These are phyloP conservation scores for Eufriesea mexicana DNA, from an alignment of 1,140 invertebrate species.

Conservation along the genomic window DNA sequence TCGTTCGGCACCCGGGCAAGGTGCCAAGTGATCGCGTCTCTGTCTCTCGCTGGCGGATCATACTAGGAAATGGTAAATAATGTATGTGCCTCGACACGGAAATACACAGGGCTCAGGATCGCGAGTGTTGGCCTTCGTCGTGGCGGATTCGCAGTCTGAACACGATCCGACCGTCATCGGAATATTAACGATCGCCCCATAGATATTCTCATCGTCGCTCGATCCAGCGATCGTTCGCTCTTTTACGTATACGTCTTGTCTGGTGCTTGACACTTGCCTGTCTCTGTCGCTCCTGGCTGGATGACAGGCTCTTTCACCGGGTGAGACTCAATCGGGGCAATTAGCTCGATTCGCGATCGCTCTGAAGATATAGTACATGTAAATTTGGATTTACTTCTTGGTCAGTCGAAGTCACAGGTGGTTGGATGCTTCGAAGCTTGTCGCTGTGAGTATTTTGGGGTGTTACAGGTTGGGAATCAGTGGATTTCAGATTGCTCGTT, in stretches of 20 bases:
- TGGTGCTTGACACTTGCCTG: slow-evolving; percentile 37
- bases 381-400: no score
- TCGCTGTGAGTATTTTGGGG: no score
- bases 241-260: slow-evolving; percentile 14
- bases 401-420: no score
- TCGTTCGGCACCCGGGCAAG: not conserved
- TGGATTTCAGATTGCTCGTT: no score
- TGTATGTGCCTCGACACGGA: slow-evolving; percentile 78
- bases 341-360: slow-evolving; percentile 9
- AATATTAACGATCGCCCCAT: slow-evolving; percentile 75
- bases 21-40: slow-evolving; percentile 43
- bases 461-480: no score
- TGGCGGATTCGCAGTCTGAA: slow-evolving; percentile 70
- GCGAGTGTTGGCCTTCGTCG: slow-evolving; percentile 73
- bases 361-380: not conserved
- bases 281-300: not conserved
- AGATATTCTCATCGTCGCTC: slow-evolving; percentile 72
- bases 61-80: slow-evolving; percentile 80
- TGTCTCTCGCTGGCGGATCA: slow-evolving; percentile 52
- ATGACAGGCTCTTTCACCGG: slow-evolving; percentile 18
- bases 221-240: slow-evolving; percentile 63
- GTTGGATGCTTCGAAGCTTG: no score
- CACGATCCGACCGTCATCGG: slow-evolving; percentile 75
- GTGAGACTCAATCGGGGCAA: slow-evolving; percentile 40
- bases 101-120: slow-evolving; percentile 68